phyloP scores from a whole-genome alignment of 2,797 vertebrate genomes.

The Sarcophilus harrisii region DNA sequence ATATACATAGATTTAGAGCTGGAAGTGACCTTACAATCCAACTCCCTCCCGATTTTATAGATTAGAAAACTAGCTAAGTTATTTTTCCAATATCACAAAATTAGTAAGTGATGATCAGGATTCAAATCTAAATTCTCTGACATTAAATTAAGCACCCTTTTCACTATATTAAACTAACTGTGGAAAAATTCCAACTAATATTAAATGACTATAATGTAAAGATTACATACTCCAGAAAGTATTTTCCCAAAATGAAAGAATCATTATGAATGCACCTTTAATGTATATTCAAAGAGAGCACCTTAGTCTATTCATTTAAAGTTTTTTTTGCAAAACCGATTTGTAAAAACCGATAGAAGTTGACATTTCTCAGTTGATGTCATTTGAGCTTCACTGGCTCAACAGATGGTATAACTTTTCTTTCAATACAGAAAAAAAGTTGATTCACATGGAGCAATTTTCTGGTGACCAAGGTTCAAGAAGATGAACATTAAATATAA shows the following conservation, averaged over 20 bases:
- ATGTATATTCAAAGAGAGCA: fast-evolving
- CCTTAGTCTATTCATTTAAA: background rate
- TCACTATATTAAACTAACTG: background rate
- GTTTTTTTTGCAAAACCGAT: fast-evolving
- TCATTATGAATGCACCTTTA: background rate
- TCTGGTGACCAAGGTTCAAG: slow-evolving; percentile 10
- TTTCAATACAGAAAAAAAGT: background rate
- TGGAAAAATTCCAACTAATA: background rate
- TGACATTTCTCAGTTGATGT: background rate
- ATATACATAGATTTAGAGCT: background rate
- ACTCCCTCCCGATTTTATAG: background rate
- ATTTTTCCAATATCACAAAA: background rate
- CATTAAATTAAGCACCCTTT: background rate
- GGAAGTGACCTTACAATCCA: background rate
- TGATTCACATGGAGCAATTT: background rate
- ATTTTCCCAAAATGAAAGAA: background rate
- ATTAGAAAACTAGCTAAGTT: background rate
- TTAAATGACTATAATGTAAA: background rate
- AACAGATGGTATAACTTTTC: slow-evolving; percentile 17
- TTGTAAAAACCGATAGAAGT: fast-evolving
- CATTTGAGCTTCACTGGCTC: background rate
- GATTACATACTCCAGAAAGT: too few relatives aligned
- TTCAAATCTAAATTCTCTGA: background rate
- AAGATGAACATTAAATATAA: background rate
- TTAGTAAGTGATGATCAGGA: background rate